A percentile compares a stretch with the other conserved stretches of the same genome.
phyloP scores from a whole-genome alignment of 37 sponge, comb jelly and placozoan genomes.

The Ephydatia muelleri region DNA sequence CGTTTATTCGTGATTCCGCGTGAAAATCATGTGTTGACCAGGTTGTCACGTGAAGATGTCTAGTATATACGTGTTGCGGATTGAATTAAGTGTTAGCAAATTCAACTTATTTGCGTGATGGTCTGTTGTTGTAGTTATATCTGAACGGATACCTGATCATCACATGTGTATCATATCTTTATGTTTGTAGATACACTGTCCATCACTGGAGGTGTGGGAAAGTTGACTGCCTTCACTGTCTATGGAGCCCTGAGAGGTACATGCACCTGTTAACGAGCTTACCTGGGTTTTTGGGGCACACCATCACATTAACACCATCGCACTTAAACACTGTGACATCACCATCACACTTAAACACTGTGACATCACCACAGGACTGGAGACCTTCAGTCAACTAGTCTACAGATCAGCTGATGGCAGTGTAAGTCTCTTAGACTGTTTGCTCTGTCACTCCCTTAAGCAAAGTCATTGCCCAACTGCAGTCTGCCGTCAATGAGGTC shows the following conservation, averaged over 20 bases:
- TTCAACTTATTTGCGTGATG: no score
- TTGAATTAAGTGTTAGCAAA: no score
- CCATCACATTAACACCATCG: no score
- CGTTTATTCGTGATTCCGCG: no score
- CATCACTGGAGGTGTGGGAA: conserved; percentile 26
- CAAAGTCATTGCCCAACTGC: background rate
- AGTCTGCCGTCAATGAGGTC: conserved; percentile 30
- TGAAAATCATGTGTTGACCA: no score
- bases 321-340: background rate
- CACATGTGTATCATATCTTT: background rate
- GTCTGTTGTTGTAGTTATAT: no score
- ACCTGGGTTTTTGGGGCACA: conserved; percentile 1
- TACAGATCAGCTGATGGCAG: conserved; percentile 23
- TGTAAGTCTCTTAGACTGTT: conserved; percentile 25
- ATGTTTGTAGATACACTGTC: conserved; percentile 33
- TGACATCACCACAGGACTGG: conserved; percentile 61
- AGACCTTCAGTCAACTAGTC: conserved; percentile 92
- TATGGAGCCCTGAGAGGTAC: conserved; percentile 83
- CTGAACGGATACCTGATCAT: background rate
- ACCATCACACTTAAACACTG: conserved; percentile 3
- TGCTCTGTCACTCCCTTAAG: background rate
- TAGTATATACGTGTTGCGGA: no score
- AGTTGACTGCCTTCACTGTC: conserved; percentile 62
- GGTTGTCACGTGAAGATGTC: no score
- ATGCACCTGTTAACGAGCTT: background rate